Evolutionary conservation across 2,888 invertebrate species (phyloP).

Genomic region (Sinotaia quadrata): DNA sequence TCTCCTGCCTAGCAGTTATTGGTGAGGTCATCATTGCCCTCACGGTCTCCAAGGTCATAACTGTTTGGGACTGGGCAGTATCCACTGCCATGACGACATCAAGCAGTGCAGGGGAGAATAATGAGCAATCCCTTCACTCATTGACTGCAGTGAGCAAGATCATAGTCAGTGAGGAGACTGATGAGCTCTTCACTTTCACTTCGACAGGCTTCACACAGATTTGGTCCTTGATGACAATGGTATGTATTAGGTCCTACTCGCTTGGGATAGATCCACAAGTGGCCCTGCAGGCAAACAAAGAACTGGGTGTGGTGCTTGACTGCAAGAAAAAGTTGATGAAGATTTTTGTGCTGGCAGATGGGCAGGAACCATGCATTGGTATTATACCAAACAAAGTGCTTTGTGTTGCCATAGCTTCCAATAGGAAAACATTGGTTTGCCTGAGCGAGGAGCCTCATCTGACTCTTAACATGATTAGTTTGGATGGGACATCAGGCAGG

Average conservation of each 20-base stretch:
- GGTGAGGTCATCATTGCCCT: slow-evolving; percentile 13
- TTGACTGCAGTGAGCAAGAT: slow-evolving; percentile 4
- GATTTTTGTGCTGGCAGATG: slow-evolving; percentile 37
- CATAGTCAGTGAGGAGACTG: background rate
- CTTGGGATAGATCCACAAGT: slow-evolving; percentile 42
- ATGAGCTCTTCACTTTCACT: slow-evolving; percentile 16
- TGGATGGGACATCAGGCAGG: slow-evolving; percentile 38
- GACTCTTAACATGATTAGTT: slow-evolving; percentile 42
- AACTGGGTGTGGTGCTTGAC: slow-evolving; percentile 42
- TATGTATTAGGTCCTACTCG: slow-evolving; percentile 33
- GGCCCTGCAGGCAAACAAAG: slow-evolving; percentile 13
- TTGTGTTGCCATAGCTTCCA: slow-evolving; percentile 39
- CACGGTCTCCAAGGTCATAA: slow-evolving; percentile 12
- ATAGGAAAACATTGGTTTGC: slow-evolving; percentile 34
- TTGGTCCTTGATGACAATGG: slow-evolving; percentile 42
- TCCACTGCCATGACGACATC: background rate
- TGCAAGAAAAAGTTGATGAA: slow-evolving; percentile 34
- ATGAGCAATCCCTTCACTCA: background rate
- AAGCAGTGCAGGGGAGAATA: background rate
- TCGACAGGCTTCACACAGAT: slow-evolving; percentile 31
- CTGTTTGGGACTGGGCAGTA: slow-evolving; percentile 18
- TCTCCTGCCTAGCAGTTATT: slow-evolving; percentile 4
- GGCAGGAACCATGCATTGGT: slow-evolving; percentile 33
- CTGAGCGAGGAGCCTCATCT: slow-evolving; percentile 42
- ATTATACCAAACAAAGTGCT: slow-evolving; percentile 42